phyloP scores from a whole-genome alignment of 2,888 invertebrate genomes.

The Entomobrya proxima region DNA sequence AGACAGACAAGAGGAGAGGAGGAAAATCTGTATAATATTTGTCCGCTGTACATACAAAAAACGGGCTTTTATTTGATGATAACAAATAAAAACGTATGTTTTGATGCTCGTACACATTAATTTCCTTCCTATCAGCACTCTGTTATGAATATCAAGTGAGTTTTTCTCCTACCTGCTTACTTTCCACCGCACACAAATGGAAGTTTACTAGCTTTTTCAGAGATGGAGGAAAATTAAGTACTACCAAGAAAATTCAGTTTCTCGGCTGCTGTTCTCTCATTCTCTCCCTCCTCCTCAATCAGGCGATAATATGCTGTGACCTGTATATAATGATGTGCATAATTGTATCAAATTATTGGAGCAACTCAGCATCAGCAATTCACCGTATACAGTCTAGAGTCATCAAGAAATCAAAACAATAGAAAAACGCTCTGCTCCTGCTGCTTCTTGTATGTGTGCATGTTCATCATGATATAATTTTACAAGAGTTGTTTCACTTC shows the following conservation, averaged over 20 bases:
- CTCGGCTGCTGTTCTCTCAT: background rate
- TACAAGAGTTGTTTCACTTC: background rate
- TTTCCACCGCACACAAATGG: slow-evolving; percentile 32
- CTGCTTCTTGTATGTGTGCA: background rate
- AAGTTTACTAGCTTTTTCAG: slow-evolving; percentile 3
- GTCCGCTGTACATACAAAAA: background rate
- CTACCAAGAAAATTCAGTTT: background rate
- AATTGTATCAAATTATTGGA: slow-evolving; percentile 32
- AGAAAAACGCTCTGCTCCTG: background rate
- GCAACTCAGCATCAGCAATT: background rate
- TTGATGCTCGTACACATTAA: slow-evolving; percentile 36
- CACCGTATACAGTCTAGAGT: background rate
- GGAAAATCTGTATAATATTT: background rate
- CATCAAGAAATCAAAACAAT: slow-evolving; percentile 28
- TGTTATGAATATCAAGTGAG: slow-evolving; percentile 46
- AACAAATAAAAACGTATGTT: slow-evolving; percentile 33
- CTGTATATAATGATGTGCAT: background rate
- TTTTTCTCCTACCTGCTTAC: background rate
- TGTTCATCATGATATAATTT: too few species aligned
- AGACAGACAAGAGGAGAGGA: background rate
- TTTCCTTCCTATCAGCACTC: slow-evolving; percentile 56
- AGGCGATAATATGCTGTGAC: background rate
- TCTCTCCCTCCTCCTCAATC: background rate
- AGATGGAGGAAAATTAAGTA: too few species aligned
- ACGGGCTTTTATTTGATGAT: slow-evolving; percentile 6